Evolutionary conservation across 2,797 vertebrate genomes (phyloP), one percentile per base, ranked within the genome.

Genomic region (Galaxias olidus): DNA sequence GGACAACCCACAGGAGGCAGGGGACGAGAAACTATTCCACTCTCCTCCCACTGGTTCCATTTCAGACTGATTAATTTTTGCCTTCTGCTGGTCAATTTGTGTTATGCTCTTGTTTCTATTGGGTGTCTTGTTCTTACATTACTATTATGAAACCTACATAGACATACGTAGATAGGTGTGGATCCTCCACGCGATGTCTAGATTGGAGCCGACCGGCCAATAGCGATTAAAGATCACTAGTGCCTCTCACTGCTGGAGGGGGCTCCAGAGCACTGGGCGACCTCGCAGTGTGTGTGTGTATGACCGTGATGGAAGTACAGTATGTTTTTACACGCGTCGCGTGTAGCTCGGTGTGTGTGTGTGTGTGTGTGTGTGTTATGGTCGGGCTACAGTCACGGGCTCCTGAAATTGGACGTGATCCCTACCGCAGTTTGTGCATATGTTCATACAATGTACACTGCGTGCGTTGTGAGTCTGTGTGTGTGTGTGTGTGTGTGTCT

Each of bases 361-460:
- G 61, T 61, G 61, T 45, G 66, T 67, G 64, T 77, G 75, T 74
- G 65, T 80, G 76, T 70, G 77, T 83, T 83, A 70, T 59, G 79
- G 78, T 71, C 76, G 78, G 75, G 57, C 42, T 51, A 50, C 49
- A 19, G 82, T 87, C 83, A 83, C 83, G 73, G 84, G 66, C 75
- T 80, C 82, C 71, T 73, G 77, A 77, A 63, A 80, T 80, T 71
- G 75, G 72, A 30, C 4, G 62, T 84, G 84, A 86, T 82, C 84
- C 87, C 71, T 82, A 77, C 74, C 72, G 81, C 76, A 81, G n/a
- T n/a, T n/a, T n/a, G n/a, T n/a, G n/a, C n/a, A n/a, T n/a, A n/a
- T n/a, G n/a, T n/a, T n/a, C n/a, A n/a, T n/a, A n/a, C n/a, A n/a
- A n/a, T 86, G 85, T 84, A 81, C 81, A 84, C 71, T 80, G 1